A percentile compares a stretch with the other conserved stretches of the same genome.
These are phyloP conservation scores for Allophyes oxyacanthae DNA, from an alignment of 2,888 invertebrate genomes.

Conservation along the genomic window DNA sequence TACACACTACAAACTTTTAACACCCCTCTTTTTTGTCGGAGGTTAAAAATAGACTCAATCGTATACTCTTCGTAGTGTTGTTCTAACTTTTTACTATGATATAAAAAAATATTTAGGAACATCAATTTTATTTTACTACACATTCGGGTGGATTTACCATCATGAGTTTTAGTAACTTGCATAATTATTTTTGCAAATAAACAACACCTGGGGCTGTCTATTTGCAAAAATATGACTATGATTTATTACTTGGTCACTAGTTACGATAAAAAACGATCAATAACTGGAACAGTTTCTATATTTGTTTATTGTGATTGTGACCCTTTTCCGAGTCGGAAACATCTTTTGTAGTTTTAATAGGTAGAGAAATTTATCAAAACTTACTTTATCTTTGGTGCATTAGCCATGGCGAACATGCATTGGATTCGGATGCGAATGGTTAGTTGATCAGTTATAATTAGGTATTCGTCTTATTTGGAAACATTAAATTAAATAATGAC, in stretches of 20 bases:
- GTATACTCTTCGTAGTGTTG: too few relatives aligned
- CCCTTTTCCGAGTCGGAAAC: background rate
- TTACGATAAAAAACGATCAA: conserved; percentile 32
- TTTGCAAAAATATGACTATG: too few relatives aligned
- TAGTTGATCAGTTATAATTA: conserved; percentile 53
- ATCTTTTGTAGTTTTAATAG: background rate
- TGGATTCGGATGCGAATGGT: conserved; percentile 78
- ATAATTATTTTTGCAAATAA: background rate
- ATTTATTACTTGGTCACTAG: conserved; percentile 53
- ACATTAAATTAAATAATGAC: too few relatives aligned
- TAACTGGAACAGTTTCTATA: conserved; percentile 12
- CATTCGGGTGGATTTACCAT: too few relatives aligned
- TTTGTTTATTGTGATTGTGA: conserved; percentile 15
- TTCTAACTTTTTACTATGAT: too few relatives aligned
- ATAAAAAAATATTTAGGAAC: background rate
- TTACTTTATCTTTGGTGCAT: conserved; percentile 4
- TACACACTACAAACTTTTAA: too few relatives aligned
- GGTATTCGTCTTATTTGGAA: background rate
- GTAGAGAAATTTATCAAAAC: background rate
- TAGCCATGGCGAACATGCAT: conserved; percentile 74
- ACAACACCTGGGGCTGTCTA: conserved; percentile 28
- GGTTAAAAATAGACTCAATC: too few relatives aligned
- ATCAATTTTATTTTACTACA: too few relatives aligned
- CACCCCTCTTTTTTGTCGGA: too few relatives aligned
- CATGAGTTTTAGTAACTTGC: background rate